Conservation (phyloP, 2,888 invertebrate genomes). For the Lacanobia wlatinum region DNA sequence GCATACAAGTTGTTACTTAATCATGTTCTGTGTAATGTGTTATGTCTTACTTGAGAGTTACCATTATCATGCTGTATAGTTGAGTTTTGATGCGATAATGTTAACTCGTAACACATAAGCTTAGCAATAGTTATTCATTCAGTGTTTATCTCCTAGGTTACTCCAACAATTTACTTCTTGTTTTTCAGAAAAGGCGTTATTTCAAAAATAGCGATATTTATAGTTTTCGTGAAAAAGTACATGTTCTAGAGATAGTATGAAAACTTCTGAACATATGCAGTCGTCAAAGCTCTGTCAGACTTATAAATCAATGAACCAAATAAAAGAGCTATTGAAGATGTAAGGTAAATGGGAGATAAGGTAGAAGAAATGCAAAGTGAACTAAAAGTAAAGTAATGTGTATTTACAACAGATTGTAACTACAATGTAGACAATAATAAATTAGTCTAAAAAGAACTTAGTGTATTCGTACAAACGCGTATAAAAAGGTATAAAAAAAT, state of each 20-base stretch:
- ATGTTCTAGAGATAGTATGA: too few species aligned
- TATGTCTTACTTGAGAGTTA: constrained; percentile 1
- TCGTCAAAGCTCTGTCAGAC: neutral
- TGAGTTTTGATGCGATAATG: neutral
- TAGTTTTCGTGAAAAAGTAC: too few species aligned
- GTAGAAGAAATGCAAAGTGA: neutral
- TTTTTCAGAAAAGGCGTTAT: too few species aligned
- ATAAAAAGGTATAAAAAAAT: too few species aligned
- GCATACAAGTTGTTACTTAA: constrained; percentile 24
- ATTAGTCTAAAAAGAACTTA: too few species aligned
- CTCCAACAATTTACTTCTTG: too few species aligned
- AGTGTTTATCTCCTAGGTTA: neutral
- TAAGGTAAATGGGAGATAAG: neutral
- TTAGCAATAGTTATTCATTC: neutral
- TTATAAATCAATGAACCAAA: neutral
- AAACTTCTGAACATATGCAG: neutral
- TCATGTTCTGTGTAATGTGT: constrained; percentile 19
- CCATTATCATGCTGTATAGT: neutral
- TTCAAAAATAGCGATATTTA: too few species aligned
- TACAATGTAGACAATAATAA: too few species aligned
- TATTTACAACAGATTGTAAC: too few species aligned
- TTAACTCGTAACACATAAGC: neutral
- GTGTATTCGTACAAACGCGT: too few species aligned
- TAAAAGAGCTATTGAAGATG: neutral
- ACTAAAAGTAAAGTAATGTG: too few species aligned